Evolutionary conservation across 1,140 invertebrate species (phyloP).

Genomic region (Trichonephila clavata): DNA sequence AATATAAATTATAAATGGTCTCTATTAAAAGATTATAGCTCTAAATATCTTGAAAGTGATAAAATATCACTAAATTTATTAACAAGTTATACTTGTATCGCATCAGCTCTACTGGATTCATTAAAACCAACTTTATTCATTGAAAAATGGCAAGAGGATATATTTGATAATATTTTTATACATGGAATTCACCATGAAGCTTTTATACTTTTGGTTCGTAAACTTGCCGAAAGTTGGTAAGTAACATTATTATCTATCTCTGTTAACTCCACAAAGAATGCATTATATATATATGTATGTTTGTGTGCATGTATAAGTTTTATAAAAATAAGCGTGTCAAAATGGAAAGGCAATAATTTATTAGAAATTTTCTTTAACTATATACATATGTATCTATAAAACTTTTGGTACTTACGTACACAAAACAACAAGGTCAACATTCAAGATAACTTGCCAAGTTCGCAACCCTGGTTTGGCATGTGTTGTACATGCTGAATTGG

Average conservation of each 20-base stretch:
- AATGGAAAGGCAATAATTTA: too few species aligned
- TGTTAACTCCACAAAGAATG: too few species aligned
- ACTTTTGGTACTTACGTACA: too few species aligned
- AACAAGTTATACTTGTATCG: not conserved
- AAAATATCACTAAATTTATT: not conserved
- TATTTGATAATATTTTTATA: conserved; percentile 52
- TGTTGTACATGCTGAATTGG: too few species aligned
- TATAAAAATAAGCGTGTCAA: too few species aligned
- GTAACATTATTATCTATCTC: not conserved
- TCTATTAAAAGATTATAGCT: conserved; percentile 32
- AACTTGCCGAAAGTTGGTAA: conserved; percentile 3
- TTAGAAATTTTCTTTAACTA: too few species aligned
- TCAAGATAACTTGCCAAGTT: too few species aligned
- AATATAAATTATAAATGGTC: conserved; percentile 21
- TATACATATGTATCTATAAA: too few species aligned
- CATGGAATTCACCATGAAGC: conserved; percentile 53
- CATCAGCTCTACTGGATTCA: not conserved
- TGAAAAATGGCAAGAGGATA: conserved; percentile 38
- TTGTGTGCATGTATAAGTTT: too few species aligned
- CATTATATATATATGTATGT: too few species aligned
- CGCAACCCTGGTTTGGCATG: too few species aligned
- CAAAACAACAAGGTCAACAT: too few species aligned
- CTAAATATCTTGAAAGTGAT: not conserved
- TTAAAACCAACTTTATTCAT: conserved; percentile 42
- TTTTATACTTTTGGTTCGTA: conserved; percentile 35